Conservation (phyloP, 53 echinoderm and acorn worm species). For the Henricia sp. region DNA sequence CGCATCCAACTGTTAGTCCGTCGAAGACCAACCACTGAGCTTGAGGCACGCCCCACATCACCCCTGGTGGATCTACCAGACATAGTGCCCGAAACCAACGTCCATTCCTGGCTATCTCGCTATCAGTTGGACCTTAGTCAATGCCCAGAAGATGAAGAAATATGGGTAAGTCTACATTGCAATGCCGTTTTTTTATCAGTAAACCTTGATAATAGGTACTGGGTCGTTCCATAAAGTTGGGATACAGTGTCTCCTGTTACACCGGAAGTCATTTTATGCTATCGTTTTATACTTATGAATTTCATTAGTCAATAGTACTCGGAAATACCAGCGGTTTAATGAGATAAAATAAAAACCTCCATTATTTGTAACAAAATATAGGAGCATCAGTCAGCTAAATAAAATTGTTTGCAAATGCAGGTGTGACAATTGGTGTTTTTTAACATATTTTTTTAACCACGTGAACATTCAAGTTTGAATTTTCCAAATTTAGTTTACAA, state of each 20-base stretch:
- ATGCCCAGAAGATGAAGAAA: background rate
- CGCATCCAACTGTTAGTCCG: slow-evolving; percentile 35
- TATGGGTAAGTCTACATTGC: background rate
- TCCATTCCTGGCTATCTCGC: slow-evolving; percentile 45
- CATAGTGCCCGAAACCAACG: background rate
- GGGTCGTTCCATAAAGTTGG: no score
- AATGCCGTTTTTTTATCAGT: background rate
- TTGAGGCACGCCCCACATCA: background rate
- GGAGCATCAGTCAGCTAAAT: no score
- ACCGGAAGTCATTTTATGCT: background rate
- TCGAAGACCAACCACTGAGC: background rate
- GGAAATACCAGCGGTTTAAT: no score
- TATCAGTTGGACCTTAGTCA: slow-evolving; percentile 41
- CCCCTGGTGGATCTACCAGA: slow-evolving; percentile 22
- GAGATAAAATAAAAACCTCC: no score
- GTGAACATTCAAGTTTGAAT: no score
- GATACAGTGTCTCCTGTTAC: no score
- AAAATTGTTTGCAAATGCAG: no score
- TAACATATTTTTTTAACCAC: no score
- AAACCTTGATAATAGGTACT: background rate
- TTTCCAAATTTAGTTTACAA: no score
- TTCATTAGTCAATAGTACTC: no score
- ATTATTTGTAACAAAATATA: no score
- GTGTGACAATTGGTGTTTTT: no score
- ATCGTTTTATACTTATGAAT: background rate